Conservation (phyloP, 1,140 invertebrate genomes). For the Megathymus violae region DNA sequence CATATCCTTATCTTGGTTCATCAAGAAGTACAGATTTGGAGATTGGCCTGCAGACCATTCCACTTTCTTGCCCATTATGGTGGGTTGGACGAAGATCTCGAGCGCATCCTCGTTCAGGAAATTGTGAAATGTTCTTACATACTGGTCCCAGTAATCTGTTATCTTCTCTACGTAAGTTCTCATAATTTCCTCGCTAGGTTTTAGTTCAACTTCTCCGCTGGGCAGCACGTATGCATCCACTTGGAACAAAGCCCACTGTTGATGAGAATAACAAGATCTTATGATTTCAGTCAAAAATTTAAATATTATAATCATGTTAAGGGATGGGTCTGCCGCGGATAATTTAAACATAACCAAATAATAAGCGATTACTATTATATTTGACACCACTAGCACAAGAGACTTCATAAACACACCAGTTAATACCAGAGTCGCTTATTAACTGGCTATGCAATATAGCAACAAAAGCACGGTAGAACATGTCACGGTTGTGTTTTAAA, state of each 20-base stretch:
- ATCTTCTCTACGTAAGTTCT: slow-evolving; percentile 81
- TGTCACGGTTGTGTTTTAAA: too few species aligned
- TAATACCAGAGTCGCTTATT: too few species aligned
- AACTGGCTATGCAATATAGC: too few species aligned
- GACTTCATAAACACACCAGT: too few species aligned
- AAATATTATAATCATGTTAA: too few species aligned
- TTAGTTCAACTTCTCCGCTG: slow-evolving; percentile 77
- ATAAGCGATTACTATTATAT: too few species aligned
- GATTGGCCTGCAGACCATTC: slow-evolving; percentile 87
- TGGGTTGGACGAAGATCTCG: slow-evolving; percentile 85
- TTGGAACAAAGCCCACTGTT: slow-evolving; percentile 84
- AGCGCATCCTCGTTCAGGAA: slow-evolving; percentile 83
- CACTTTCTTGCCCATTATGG: slow-evolving; percentile 89
- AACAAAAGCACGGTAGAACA: too few species aligned
- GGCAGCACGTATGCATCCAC: slow-evolving; percentile 83
- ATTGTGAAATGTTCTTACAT: slow-evolving; percentile 84
- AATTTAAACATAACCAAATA: too few species aligned
- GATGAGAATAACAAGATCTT: too few species aligned
- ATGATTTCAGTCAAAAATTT: slow-evolving; percentile 8
- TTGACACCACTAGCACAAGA: too few species aligned
- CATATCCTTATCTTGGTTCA: slow-evolving; percentile 87
- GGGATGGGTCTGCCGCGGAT: too few species aligned
- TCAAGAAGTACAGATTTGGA: slow-evolving; percentile 86
- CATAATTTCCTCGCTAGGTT: slow-evolving; percentile 85
- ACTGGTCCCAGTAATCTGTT: slow-evolving; percentile 85